A percentile compares a stretch with the other conserved stretches of the same genome.
These are phyloP conservation scores for Tragelaphus buxtoni DNA, from an alignment of 2,113 vertebrate genomes.

Conservation along the genomic window DNA sequence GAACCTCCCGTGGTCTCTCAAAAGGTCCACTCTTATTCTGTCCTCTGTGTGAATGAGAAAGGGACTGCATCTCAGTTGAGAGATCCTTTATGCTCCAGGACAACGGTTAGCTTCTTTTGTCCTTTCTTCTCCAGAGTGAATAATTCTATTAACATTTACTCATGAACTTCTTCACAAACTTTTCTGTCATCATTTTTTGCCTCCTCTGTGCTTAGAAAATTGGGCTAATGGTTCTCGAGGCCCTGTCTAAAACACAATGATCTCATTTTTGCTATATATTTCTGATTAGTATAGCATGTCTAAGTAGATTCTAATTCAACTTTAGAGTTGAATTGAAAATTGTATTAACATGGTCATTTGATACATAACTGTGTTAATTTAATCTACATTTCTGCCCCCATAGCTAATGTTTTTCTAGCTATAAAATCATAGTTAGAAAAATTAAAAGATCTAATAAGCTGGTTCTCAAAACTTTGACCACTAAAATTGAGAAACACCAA, in stretches of 20 bases:
- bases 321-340: slow-evolving; percentile 58
- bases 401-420: slow-evolving; percentile 63
- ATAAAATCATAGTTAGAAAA: slow-evolving; percentile 62
- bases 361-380: slow-evolving; percentile 61
- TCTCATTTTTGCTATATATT: slow-evolving; percentile 50
- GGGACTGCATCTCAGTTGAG: not conserved
- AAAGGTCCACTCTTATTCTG: not conserved
- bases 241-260: slow-evolving; percentile 38
- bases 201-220: slow-evolving; percentile 31
- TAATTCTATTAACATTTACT: not conserved
- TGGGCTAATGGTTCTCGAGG: not conserved
- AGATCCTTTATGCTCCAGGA: not conserved
- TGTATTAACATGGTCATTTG: slow-evolving; percentile 52
- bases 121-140: not conserved
- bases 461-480: slow-evolving; percentile 35
- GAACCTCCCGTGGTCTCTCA: not conserved
- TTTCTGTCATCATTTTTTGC: not conserved
- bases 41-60: not conserved
- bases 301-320: slow-evolving; percentile 29
- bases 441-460: slow-evolving; percentile 62
- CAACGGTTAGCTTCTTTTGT: not conserved
- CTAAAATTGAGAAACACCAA: slow-evolving; percentile 25
- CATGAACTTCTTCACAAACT: slow-evolving; percentile 10
- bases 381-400: slow-evolving; percentile 57
- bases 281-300: slow-evolving; percentile 49